Evolutionary conservation across 2,888 invertebrate species (phyloP).

Genomic region (Aphodius sticticus): DNA sequence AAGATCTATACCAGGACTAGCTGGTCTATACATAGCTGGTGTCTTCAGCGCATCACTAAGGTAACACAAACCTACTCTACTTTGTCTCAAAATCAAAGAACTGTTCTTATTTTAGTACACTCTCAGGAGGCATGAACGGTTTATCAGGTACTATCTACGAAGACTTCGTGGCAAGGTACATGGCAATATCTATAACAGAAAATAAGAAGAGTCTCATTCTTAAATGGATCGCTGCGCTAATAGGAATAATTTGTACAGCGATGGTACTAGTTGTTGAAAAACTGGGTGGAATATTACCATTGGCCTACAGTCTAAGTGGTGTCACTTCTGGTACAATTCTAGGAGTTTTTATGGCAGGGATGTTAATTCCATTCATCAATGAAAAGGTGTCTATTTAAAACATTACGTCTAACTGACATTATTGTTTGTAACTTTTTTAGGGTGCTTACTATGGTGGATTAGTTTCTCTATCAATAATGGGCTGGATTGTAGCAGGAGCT

Average conservation of each 20-base stretch:
- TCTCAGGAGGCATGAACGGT: constrained; percentile 68
- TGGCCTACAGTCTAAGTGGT: constrained; percentile 68
- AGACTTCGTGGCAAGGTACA: constrained; percentile 66
- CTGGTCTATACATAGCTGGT: too few species aligned
- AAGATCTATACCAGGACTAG: constrained; percentile 71
- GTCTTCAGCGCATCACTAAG: constrained; percentile 77
- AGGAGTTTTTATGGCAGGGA: constrained; percentile 71
- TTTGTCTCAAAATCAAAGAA: too few species aligned
- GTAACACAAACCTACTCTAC: constrained; percentile 40
- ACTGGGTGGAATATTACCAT: constrained; percentile 72
- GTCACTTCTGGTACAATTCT: constrained; percentile 72
- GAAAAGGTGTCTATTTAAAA: constrained; percentile 59
- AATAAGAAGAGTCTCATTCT: constrained; percentile 64
- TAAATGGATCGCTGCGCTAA: constrained; percentile 65
- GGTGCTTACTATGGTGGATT: constrained; percentile 53
- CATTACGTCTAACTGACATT: not conserved
- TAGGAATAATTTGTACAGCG: constrained; percentile 63
- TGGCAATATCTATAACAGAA: constrained; percentile 62
- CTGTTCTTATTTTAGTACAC: constrained; percentile 63
- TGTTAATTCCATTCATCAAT: constrained; percentile 70
- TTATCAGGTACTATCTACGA: constrained; percentile 69
- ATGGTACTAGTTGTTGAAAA: constrained; percentile 67
- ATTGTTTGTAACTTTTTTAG: constrained; percentile 12
- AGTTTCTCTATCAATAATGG: constrained; percentile 43
- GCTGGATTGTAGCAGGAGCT: constrained; percentile 48